Evolutionary conservation across 2,113 vertebrate species (phyloP), one percentile per base, ranked within the genome.

Genomic region (Camarhynchus parvulus): DNA sequence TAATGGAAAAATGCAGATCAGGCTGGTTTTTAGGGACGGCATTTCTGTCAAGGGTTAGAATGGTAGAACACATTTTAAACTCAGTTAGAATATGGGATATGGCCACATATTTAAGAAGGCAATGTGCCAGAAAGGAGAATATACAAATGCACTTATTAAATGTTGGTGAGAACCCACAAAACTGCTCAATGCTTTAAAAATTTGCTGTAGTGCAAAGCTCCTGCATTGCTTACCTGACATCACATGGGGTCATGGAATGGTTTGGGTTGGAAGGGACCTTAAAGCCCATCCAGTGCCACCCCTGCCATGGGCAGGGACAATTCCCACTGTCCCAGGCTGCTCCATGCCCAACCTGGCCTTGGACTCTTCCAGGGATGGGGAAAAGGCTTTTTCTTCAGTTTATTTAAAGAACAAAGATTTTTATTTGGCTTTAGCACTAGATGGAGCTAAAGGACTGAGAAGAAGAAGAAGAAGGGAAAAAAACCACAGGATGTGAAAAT

Each of bases 361-460:
- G 86, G 44, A 0, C 61, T 14, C 52, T 24, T 0, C 44, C 39
- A 67, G 53, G 47, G 21, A 23, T 42, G 25, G 25, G 14, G 13
- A 0, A 15, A 53, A 25, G 1, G 6, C 12, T 31, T 90, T 89
- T 62, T 27, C 13, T 27, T 42, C 25, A 10, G 14, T 4, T 27
- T 25, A 22, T 47, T 41, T 15, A 31, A 31, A 31, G 58, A 70
- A 17, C 4, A 9, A 35, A 23, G 23, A 5, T 63, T 64, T 89
- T 74, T 35, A 22, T 74, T 55, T 39, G 8, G 1, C 22, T 87
- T 75, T 42, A 92, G 44, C 96, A 55, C 96, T 97, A 97, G 97
- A 49, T 96, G 97, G 96, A 37, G 93, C 89, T 95, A 61, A 87
- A 89, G 83, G 67, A 90, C 87, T 52, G 47, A 33, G 9, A 89